Base-by-base conservation (phyloP, 2,797 vertebrate genomes). In the Xiphophorus birchmanni region DNA sequence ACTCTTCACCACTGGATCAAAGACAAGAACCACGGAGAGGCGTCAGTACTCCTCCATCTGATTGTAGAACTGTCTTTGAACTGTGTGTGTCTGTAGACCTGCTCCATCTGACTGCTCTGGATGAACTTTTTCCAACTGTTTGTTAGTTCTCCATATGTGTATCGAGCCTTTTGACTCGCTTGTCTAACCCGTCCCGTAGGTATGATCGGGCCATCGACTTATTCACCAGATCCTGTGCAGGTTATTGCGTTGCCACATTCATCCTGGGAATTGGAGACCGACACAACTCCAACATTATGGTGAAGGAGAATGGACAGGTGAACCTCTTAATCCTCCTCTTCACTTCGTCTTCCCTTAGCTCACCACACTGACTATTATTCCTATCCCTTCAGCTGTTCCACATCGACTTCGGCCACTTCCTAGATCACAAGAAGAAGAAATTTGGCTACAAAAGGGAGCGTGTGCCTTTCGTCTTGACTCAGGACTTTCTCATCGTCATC, bases 381-480 rank as follows among this genome's bases (percentile, higher is more conserved):
- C 45, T 63, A 29, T 23, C 40, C 50, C 56, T 76, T 17, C 80
- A 96, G 96, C 93, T 96, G 63, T 96, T 96, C 84, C 96, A 96
- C 79, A 96, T 96, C 1, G 96, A 96, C 84, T 96, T 96, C 0
- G 96, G 96, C 9, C 96, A 96, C 80, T 96, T 96, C 79, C 88
- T 96, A 84, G 96, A 96, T 32, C 96, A 96, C 85, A 96, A 96
- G 90, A 96, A 96, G 93, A 96, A 96, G 90, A 96, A 96, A 73
- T 96, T 96, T 63, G 96, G 96, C 9, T 96, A 96, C 90, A 96
- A 96, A 83, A 85, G 96, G 7, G 96, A 96, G 58, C 90, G 96
- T 0, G 96, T 96, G 0, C 96, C 96, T 3, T 96, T 96, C 5
- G 96, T 96, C 4, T 91, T 96, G 32, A 96, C 96, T 0, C 96